These are phyloP conservation scores for Mustela erminea DNA, from an alignment of 2,797 vertebrate genomes.

Conservation along the genomic window DNA sequence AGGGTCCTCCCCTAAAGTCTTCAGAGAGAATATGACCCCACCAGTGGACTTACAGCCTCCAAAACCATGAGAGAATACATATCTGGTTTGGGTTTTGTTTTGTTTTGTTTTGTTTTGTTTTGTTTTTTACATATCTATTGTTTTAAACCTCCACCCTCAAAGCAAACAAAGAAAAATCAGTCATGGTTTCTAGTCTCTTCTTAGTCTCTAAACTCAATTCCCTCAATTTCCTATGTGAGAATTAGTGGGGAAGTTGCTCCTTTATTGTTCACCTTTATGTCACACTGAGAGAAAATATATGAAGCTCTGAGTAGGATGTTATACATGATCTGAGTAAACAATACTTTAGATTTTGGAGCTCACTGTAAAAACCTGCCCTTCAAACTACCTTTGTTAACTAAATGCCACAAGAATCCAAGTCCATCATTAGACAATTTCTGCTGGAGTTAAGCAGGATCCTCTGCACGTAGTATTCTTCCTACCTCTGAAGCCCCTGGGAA, in stretches of 20 bases:
- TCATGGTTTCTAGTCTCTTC: background rate
- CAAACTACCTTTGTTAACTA: background rate
- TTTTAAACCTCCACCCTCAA: background rate
- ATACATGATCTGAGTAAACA: background rate
- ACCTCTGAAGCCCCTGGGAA: background rate
- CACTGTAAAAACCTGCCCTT: background rate
- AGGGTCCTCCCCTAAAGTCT: background rate
- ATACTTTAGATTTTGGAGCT: background rate
- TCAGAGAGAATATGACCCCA: background rate
- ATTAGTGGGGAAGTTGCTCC: background rate
- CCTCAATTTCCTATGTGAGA: background rate
- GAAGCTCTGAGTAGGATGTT: background rate
- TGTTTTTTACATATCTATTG: background rate
- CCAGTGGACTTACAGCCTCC: background rate
- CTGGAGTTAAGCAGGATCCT: background rate
- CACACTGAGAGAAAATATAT: background rate
- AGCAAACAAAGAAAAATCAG: background rate
- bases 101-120: no score
- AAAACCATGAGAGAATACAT: background rate
- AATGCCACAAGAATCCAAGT: background rate
- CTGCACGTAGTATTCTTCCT: background rate
- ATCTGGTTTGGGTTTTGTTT: no score
- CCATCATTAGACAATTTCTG: background rate
- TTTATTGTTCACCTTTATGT: background rate
- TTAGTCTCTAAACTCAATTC: background rate